These are phyloP conservation scores for Meles meles DNA, from an alignment of 2,113 vertebrate genomes.

Conservation along the genomic window DNA sequence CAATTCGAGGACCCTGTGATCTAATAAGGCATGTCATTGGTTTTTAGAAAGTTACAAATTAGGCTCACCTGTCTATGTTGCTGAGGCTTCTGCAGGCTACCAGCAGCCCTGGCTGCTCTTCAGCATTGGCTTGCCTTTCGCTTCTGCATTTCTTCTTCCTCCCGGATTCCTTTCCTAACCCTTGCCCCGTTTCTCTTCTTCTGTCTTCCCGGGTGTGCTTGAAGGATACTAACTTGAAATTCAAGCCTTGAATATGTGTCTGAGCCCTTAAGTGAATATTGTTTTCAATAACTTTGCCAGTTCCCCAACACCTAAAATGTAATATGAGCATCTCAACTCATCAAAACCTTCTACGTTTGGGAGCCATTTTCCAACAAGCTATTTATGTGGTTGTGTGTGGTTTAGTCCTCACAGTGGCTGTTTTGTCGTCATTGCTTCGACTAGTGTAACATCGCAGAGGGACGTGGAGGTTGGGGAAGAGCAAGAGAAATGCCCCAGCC, in stretches of 20 bases:
- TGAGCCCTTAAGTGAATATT: neutral
- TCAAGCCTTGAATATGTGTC: too few species aligned
- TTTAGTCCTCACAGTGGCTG: neutral
- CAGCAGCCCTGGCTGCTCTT: fast-evolving
- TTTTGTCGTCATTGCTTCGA: neutral
- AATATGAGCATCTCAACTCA: neutral
- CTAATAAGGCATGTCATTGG: neutral
- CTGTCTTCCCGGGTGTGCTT: neutral
- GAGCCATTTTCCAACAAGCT: neutral
- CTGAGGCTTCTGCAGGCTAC: fast-evolving
- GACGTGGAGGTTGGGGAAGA: neutral
- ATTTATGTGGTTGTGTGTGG: neutral
- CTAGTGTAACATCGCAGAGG: neutral
- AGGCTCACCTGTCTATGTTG: fast-evolving
- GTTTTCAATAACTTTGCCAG: neutral
- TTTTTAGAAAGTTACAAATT: neutral
- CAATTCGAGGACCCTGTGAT: neutral
- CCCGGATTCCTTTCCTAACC: fast-evolving
- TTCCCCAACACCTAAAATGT: neutral
- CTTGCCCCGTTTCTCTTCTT: neutral
- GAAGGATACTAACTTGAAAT: neutral
- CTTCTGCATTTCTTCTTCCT: neutral
- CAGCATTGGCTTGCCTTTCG: neutral
- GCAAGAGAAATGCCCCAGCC: neutral
- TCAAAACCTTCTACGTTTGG: neutral